phyloP scores from a whole-genome alignment of 53 echinoderm and acorn worm genomes.

The Apostichopus leukothele region DNA sequence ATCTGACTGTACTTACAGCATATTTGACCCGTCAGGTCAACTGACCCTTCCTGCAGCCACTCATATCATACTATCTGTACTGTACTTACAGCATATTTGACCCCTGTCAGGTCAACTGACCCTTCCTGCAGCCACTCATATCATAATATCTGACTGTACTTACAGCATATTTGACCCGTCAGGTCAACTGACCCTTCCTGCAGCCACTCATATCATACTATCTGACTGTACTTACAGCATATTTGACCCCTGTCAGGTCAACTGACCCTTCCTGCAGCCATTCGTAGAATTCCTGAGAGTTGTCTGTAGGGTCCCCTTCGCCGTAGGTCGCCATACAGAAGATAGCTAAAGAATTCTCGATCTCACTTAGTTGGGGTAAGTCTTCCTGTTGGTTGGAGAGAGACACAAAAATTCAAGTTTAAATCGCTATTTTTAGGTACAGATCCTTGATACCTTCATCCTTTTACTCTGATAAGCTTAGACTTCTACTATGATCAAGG shows the following conservation, averaged over 20 bases:
- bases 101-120: slow-evolving; percentile 66
- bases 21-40: slow-evolving; percentile 79
- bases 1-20: slow-evolving; percentile 66
- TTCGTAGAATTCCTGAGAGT: slow-evolving; percentile 94
- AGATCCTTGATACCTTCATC: no score
- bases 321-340: slow-evolving; percentile 99
- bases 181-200: slow-evolving; percentile 84
- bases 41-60: slow-evolving; percentile 23
- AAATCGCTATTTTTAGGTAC: no score
- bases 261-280: slow-evolving; percentile 94
- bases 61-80: neutral
- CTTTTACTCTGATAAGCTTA: no score
- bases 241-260: slow-evolving; percentile 81
- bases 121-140: slow-evolving; percentile 97
- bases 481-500: no score
- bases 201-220: slow-evolving; percentile 71
- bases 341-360: slow-evolving; percentile 92
- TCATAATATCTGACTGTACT: slow-evolving; percentile 34
- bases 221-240: slow-evolving; percentile 71
- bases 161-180: slow-evolving; percentile 84
- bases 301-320: slow-evolving; percentile 99
- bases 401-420: neutral
- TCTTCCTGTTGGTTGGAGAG: slow-evolving; percentile 66
- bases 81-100: slow-evolving; percentile 87
- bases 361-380: slow-evolving; percentile 69